Evolutionary conservation across 2,797 vertebrate genomes (phyloP).

Genomic region (Hydrocynus forskahlii): DNA sequence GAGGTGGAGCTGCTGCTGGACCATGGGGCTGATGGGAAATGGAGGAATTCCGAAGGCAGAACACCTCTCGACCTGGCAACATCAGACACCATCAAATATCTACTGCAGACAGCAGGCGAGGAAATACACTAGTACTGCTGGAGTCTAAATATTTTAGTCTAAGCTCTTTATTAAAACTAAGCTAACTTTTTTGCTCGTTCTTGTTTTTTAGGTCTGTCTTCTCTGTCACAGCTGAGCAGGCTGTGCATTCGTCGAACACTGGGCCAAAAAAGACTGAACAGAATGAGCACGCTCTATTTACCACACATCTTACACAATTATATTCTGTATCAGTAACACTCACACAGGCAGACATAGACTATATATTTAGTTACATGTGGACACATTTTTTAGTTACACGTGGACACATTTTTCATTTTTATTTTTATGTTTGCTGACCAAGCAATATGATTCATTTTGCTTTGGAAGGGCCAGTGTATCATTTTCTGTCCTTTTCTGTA

Average conservation of each 20-base stretch:
- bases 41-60: slow-evolving; percentile 83
- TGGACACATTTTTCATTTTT: no score
- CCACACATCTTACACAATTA: slow-evolving; percentile 84
- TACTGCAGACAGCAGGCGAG: slow-evolving; percentile 83
- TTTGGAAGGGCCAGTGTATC: no score
- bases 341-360: no score
- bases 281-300: slow-evolving; percentile 77
- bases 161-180: not conserved
- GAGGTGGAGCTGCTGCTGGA: slow-evolving; percentile 83
- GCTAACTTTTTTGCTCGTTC: slow-evolving; percentile 7
- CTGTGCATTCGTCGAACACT: slow-evolving; percentile 82
- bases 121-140: not conserved
- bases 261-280: slow-evolving; percentile 79
- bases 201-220: slow-evolving; percentile 77
- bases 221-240: slow-evolving; percentile 86
- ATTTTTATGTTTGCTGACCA: no score
- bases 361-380: no score
- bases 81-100: slow-evolving; percentile 71
- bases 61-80: slow-evolving; percentile 83
- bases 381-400: no score
- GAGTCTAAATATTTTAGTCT: not conserved
- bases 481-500: no score
- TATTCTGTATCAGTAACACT: slow-evolving; percentile 82
- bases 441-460: no score
- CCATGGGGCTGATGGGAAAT: slow-evolving; percentile 83